phyloP scores from a whole-genome alignment of 53 echinoderm and acorn worm species.

The Actinopyga echinites region DNA sequence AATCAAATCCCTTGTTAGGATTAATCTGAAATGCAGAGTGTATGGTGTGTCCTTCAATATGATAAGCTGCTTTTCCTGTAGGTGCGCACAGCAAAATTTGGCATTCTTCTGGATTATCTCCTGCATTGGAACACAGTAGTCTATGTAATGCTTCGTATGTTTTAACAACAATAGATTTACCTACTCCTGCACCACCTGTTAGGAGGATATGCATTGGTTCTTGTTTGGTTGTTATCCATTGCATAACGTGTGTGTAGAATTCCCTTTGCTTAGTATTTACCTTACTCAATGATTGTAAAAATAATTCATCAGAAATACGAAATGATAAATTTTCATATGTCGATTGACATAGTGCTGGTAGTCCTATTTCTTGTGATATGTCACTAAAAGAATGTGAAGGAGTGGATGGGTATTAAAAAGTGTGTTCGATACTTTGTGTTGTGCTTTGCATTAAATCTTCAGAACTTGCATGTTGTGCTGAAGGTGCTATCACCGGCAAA shows the following conservation, averaged over 20 bases:
- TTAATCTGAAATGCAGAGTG: constrained; percentile 34
- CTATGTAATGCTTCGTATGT: constrained; percentile 22
- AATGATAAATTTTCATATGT: neutral
- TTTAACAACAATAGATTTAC: constrained; percentile 25
- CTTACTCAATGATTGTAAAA: too few relatives aligned
- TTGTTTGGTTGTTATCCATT: constrained; percentile 9
- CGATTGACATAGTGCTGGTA: neutral
- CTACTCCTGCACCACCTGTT: constrained; percentile 50
- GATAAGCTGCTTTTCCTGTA: constrained; percentile 45
- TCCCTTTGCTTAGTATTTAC: constrained; percentile 16
- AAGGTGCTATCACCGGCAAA: neutral
- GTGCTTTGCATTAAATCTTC: neutral
- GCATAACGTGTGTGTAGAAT: constrained; percentile 42
- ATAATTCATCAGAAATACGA: neutral
- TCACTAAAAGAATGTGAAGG: neutral
- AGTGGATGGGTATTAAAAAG: too few relatives aligned
- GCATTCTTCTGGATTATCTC: constrained; percentile 37
- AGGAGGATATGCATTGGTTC: constrained; percentile 23
- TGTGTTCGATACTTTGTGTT: neutral
- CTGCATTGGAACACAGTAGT: neutral
- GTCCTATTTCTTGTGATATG: neutral
- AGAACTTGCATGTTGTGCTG: neutral
- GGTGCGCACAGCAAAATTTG: constrained; percentile 32
- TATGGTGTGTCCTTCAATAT: constrained; percentile 23
- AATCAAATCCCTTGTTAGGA: constrained; percentile 13